Evolutionary conservation across 92 coral and sea anemone species (phyloP).

Genomic region (Epizoanthus ramosus): DNA sequence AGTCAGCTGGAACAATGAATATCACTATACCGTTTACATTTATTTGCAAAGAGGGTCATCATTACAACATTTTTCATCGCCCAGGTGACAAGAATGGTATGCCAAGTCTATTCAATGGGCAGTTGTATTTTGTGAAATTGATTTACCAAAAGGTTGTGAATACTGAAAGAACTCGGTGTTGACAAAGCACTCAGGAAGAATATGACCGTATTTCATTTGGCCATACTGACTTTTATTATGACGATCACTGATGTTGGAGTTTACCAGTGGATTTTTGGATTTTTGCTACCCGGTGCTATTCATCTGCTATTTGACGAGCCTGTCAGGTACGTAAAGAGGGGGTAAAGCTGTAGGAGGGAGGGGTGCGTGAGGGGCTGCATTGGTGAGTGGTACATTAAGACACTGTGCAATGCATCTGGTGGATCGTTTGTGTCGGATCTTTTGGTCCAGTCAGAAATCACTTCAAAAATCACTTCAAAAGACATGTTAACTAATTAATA

Average conservation of each 20-base stretch:
- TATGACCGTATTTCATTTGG: constrained; percentile 71
- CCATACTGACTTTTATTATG: background rate
- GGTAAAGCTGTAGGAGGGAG: no score
- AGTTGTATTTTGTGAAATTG: constrained; percentile 55
- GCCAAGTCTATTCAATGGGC: constrained; percentile 55
- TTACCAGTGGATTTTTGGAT: constrained; percentile 38
- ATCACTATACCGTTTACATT: no score
- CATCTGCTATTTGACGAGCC: constrained; percentile 58
- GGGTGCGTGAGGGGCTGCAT: no score
- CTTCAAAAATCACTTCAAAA: no score
- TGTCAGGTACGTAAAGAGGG: no score
- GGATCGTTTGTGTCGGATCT: no score
- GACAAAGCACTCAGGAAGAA: constrained; percentile 48
- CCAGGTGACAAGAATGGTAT: background rate
- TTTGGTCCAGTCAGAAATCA: no score
- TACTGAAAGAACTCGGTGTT: background rate
- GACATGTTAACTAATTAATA: no score
- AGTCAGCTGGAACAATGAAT: no score
- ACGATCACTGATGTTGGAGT: background rate
- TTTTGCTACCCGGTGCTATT: constrained; percentile 44
- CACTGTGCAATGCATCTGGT: no score
- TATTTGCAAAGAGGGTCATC: constrained; percentile 30
- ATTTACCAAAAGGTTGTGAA: constrained; percentile 31
- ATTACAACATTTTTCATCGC: constrained; percentile 66
- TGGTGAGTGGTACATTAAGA: no score